Percentiles rank a stretch among this genome's conserved stretches.
Conservation (phyloP, 2,888 invertebrate genomes). For the Spilarctia lutea region DNA sequence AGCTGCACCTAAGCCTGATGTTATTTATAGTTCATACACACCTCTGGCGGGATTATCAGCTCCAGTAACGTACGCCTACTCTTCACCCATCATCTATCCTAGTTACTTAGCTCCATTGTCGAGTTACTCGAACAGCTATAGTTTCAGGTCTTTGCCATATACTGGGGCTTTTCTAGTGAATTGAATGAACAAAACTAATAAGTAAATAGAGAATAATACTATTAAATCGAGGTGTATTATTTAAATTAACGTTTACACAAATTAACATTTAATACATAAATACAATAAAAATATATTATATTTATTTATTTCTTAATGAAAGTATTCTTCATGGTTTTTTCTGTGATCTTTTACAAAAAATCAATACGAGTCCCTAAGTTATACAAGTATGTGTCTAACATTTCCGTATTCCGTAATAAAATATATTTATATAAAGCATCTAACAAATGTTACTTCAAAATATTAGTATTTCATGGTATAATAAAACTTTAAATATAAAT, state of each 20-base stretch:
- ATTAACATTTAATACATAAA: neutral
- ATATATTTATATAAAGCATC: no score
- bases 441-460: no score
- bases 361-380: no score
- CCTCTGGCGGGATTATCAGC: neutral
- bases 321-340: no score
- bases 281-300: no score
- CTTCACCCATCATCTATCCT: slow-evolving; percentile 2
- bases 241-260: neutral
- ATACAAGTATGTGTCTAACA: no score
- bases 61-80: neutral
- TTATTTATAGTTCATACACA: slow-evolving; percentile 15
- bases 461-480: no score
- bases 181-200: neutral
- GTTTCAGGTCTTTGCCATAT: neutral
- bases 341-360: no score
- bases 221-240: neutral
- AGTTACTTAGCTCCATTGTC: neutral
- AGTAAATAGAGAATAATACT: neutral
- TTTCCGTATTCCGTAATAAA: no score
- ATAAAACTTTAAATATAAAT: no score
- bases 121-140: neutral
- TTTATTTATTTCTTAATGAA: no score
- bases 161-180: neutral
- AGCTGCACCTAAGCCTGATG: slow-evolving; percentile 34